phyloP scores from a whole-genome alignment of 1,140 invertebrate species.

The Heterodera carotae region DNA sequence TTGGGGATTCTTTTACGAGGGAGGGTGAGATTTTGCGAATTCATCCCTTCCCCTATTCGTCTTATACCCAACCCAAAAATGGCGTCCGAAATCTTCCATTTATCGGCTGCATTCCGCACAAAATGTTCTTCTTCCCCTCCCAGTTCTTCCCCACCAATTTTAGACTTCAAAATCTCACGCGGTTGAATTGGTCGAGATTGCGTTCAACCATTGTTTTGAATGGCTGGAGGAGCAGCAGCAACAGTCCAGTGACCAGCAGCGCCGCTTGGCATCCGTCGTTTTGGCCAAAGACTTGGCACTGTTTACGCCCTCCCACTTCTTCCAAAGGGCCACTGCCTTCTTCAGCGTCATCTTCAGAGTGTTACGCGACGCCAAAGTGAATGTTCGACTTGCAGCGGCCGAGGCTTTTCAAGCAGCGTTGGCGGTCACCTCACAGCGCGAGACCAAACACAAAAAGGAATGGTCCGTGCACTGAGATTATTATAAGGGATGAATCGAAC shows the following conservation, averaged over 20 bases:
- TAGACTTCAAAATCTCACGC: conserved; percentile 59
- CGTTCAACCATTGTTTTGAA: conserved; percentile 49
- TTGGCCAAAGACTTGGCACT: conserved; percentile 89
- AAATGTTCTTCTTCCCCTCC: no score
- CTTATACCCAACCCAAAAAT: no score
- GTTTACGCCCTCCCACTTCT: conserved; percentile 95
- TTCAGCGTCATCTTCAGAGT: conserved; percentile 90
- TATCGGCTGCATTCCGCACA: no score
- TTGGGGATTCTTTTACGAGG: conserved; percentile 11
- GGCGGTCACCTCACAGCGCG: conserved; percentile 88
- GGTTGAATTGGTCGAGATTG: conserved; percentile 53
- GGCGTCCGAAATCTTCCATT: no score
- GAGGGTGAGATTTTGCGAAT: conserved; percentile 5
- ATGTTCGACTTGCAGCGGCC: conserved; percentile 85
- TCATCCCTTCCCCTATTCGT: no score
- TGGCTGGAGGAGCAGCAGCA: conserved; percentile 44
- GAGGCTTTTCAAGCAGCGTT: conserved; percentile 87
- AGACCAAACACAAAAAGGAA: conserved; percentile 85
- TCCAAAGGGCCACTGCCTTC: conserved; percentile 92
- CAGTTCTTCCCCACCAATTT: no score
- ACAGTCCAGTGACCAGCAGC: conserved; percentile 32
- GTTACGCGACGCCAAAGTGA: conserved; percentile 85
- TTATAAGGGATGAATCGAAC: conserved; percentile 8
- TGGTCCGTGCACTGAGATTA: conserved; percentile 74
- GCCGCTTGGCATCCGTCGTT: conserved; percentile 71